phyloP scores from a whole-genome alignment of 2,888 invertebrate species.

The Thera britannica region DNA sequence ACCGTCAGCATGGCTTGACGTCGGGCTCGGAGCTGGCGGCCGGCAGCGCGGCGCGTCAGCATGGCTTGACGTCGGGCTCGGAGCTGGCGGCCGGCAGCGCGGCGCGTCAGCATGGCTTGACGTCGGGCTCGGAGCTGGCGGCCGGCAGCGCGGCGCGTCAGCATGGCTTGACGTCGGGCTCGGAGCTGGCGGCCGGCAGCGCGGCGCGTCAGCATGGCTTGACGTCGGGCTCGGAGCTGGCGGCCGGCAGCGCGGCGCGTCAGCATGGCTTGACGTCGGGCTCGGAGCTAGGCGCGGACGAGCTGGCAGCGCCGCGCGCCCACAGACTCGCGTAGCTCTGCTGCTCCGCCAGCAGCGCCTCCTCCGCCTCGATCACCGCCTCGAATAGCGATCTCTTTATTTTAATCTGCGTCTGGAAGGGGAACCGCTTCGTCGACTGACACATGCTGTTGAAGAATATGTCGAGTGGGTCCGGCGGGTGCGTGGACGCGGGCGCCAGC shows the following conservation, averaged over 20 bases:
- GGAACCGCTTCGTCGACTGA: slow-evolving; percentile 74
- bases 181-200: too few species aligned
- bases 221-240: too few species aligned
- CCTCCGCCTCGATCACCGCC: slow-evolving; percentile 73
- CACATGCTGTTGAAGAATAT: slow-evolving; percentile 81
- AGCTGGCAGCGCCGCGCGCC: slow-evolving; percentile 37
- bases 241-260: background rate
- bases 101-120: too few species aligned
- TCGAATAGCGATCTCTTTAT: slow-evolving; percentile 72
- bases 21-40: slow-evolving; percentile 45
- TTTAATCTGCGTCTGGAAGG: slow-evolving; percentile 72
- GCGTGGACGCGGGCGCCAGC: slow-evolving; percentile 4
- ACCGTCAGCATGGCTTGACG: too few species aligned
- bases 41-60: slow-evolving; percentile 35
- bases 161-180: too few species aligned
- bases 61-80: too few species aligned
- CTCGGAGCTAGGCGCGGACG: slow-evolving; percentile 41
- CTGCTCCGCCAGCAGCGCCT: slow-evolving; percentile 70
- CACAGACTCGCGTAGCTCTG: too few species aligned
- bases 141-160: too few species aligned
- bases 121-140: too few species aligned
- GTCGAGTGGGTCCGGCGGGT: slow-evolving; percentile 67
- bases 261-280: slow-evolving; percentile 35
- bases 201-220: too few species aligned
- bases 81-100: too few species aligned